phyloP scores from a whole-genome alignment of 1,140 invertebrate species.

The Telenomus remus region DNA sequence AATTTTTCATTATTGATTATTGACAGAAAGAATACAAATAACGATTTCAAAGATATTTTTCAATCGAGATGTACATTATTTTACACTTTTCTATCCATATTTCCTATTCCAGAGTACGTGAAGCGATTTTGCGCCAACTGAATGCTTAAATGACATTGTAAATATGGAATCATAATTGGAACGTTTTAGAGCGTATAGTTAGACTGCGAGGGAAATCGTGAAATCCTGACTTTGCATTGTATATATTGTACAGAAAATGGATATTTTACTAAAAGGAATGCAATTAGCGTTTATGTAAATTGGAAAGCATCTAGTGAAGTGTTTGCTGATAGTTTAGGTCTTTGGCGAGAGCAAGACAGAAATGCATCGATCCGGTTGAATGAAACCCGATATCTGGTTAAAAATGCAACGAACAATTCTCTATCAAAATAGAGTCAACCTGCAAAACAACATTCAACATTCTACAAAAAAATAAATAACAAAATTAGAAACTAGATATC shows the following conservation, averaged over 20 bases:
- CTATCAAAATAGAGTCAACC: too few relatives aligned
- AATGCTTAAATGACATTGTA: slow-evolving; percentile 34
- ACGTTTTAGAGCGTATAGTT: too few relatives aligned
- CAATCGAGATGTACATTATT: slow-evolving; percentile 33
- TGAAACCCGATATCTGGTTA: too few relatives aligned
- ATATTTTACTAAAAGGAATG: slow-evolving; percentile 47
- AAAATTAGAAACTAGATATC: too few relatives aligned
- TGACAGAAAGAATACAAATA: slow-evolving; percentile 11
- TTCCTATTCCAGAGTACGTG: slow-evolving; percentile 23
- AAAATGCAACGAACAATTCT: too few relatives aligned
- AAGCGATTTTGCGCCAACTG: slow-evolving; percentile 22
- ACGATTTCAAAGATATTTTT: slow-evolving; percentile 44
- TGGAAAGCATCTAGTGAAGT: slow-evolving; percentile 10
- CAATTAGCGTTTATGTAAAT: slow-evolving; percentile 33
- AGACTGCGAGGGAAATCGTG: too few relatives aligned
- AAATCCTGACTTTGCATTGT: slow-evolving; percentile 15
- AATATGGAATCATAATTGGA: slow-evolving; percentile 18
- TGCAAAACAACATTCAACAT: too few relatives aligned
- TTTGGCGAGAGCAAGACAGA: slow-evolving; percentile 11
- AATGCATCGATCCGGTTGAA: neutral
- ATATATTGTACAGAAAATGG: slow-evolving; percentile 38
- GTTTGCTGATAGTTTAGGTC: slow-evolving; percentile 19
- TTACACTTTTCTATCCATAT: slow-evolving; percentile 53
- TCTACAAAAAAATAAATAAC: too few relatives aligned
- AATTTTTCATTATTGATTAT: too few relatives aligned